Conservation (phyloP, 2,113 vertebrate species). For the Zosterops japonicus region DNA sequence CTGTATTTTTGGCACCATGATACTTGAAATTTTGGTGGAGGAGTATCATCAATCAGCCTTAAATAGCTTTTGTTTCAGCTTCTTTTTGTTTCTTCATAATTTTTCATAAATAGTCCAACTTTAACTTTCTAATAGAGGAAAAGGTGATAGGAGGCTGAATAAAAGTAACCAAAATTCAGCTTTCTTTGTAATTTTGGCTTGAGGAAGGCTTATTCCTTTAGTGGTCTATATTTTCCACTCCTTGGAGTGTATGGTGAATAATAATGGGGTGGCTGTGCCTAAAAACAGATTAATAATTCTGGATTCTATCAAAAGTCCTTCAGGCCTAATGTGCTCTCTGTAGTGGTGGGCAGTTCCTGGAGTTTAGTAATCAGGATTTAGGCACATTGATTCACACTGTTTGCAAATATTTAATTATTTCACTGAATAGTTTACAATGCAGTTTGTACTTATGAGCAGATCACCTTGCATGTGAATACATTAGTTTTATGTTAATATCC, state of each 20-base stretch:
- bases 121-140: neutral
- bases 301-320: neutral
- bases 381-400: neutral
- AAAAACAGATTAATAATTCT: neutral
- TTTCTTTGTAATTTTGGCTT: neutral
- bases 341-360: neutral
- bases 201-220: neutral
- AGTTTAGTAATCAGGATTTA: neutral
- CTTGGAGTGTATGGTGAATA: neutral
- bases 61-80: neutral
- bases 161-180: neutral
- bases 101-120: neutral
- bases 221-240: accelerated
- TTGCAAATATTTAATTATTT: neutral
- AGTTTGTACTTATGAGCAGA: neutral
- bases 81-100: too few species aligned
- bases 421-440: neutral
- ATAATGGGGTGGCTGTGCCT: neutral
- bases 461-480: neutral
- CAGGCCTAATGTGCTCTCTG: neutral
- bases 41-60: neutral
- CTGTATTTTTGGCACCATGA: neutral
- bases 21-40: neutral
- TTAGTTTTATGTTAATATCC: neutral
- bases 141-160: neutral